Evolutionary conservation across 2,888 invertebrate species (phyloP).

Genomic region (Thymelicus sylvestris): DNA sequence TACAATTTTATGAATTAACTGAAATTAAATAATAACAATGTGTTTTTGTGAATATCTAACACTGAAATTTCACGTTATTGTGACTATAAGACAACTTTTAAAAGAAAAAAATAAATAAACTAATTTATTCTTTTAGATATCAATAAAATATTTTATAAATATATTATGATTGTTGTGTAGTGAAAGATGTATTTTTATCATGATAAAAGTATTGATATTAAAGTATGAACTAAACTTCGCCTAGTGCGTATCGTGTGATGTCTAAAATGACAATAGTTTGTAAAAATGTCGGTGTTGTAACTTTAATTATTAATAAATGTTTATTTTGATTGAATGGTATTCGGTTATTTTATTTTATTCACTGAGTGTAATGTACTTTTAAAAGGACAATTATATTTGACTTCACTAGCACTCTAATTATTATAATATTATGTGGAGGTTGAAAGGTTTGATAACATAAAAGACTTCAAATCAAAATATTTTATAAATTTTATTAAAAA

Average conservation of each 20-base stretch:
- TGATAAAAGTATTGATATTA: constrained; percentile 22
- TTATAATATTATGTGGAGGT: no score
- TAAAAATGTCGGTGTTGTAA: constrained; percentile 41
- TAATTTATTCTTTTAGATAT: constrained; percentile 22
- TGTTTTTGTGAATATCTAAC: no score
- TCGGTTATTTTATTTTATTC: neutral
- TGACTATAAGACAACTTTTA: no score
- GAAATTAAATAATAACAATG: no score
- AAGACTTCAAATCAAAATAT: no score
- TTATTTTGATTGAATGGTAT: constrained; percentile 31
- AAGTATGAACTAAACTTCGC: constrained; percentile 16
- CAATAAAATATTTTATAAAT: constrained; percentile 23
- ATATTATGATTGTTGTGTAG: constrained; percentile 22
- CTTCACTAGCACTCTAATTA: no score
- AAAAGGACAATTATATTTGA: no score
- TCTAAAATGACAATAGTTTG: constrained; percentile 45
- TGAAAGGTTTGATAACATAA: no score
- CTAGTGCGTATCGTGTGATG: constrained; percentile 29
- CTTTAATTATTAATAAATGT: constrained; percentile 27
- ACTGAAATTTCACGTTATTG: no score
- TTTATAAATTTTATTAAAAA: no score
- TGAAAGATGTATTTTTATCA: constrained; percentile 34
- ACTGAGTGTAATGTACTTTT: no score
- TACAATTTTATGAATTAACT: no score
- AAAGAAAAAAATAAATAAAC: neutral